Base-by-base conservation (phyloP, 2,888 invertebrate genomes). In the Petrolisthes manimaculis region DNA sequence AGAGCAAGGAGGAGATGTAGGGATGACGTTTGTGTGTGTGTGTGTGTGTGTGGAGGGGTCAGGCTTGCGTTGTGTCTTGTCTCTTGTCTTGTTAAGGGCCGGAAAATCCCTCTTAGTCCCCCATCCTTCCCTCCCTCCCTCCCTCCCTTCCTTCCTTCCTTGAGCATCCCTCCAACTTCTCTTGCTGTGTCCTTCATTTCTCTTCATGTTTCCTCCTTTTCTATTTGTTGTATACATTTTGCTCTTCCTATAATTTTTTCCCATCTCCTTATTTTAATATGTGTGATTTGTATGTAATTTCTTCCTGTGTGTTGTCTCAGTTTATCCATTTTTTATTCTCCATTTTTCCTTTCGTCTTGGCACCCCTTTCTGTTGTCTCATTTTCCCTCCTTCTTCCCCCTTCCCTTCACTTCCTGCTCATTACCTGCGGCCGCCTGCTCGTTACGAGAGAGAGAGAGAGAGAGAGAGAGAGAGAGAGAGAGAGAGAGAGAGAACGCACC, bases 1-100 rank as follows among this genome's bases (percentile, higher is more conserved):
- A 51, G 37, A 75, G 37, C 12, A 37, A n/a, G 51, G 53, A 21
- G 51, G 14, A 12, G 75, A 37, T 5, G 51, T 51, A 18, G 51
- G 53, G 79, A 55, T 54, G 55, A 55, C 21, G 54, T 67, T 1
- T 67, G 67, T 67, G 67, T 67, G 67, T 67, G 67, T 67, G 67
- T 67, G 67, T 67, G 67, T 67, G 67, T 67, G 67, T 67, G 67
- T 67, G 67, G n/a, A n/a, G n/a, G 78, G 78, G 18, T 67, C n/a
- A 12, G 75, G 53, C 51, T 12, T 12, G 54, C 14, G 83, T 61
- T 54, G 75, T 84, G 78, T 78, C 56, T 77, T 53, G 77, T 37
- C 53, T 78, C 84, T 37, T 84, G 84, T 84, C 84, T 84, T 78
- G 84, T 84, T 84, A 84, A 84, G 84, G 84, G 77, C 84, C 84